Evolutionary conservation across 2,888 invertebrate genomes (phyloP), one percentile per base, ranked within the genome.

Genomic region (Herminia tarsipennalis): DNA sequence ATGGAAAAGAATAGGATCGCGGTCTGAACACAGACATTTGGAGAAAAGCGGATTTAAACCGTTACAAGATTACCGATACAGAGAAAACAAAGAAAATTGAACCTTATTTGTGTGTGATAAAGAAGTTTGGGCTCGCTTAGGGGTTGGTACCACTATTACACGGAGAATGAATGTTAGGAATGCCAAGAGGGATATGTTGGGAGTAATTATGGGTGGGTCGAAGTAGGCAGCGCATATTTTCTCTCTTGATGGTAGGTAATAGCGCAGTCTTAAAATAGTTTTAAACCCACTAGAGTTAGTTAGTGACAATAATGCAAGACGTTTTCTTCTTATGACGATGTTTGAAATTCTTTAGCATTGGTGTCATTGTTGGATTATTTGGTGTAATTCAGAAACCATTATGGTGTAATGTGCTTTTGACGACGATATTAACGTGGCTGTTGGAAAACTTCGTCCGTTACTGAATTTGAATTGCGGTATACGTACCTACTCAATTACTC

Each of bases 1-100:
- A 70, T 66, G 65, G 56, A 54, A 70, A 71, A 78, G 74, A 77
- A 76, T 74, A 76, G 70, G 72, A 71, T 78, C 74, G 70, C 67
- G 68, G 71, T 60, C 65, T 68, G 66, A 78, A 73, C 67, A 76
- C 72, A 78, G 78, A 78, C 76, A 78, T 72, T 69, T 56, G 61
- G 68, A 72, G 70, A 62, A 78, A 83, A 80, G 81, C 76, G 76
- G 81, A 81, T 79, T 81, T 79, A 70, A 82, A 80, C 67, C 65
- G 67, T 50, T 62, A 60, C 73, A 73, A 75, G 73, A 70, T 73
- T 67, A 75, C 68, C 60, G 63, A 45, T 42, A 41, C 16, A n/a
- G 35, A 27, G 48, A 6, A 32, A 53, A 39, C 30, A 40, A 24
- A 22, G 5, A 4, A 58, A 52, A 44, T 3, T 30, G 4, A 29